phyloP scores from a whole-genome alignment of 2,113 vertebrate genomes.

The Morone chrysops region DNA sequence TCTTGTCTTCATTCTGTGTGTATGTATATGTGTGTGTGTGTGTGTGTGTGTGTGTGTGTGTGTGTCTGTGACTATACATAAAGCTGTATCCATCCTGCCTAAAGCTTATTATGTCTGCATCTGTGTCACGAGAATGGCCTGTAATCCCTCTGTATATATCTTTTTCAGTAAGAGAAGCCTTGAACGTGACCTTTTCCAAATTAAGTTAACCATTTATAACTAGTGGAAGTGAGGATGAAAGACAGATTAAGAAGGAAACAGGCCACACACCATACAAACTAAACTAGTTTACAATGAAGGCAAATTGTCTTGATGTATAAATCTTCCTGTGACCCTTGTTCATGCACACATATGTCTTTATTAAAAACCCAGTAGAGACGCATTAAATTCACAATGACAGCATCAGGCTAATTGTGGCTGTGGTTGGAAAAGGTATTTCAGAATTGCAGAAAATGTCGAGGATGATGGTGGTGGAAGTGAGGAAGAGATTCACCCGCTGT shows the following conservation, averaged over 20 bases:
- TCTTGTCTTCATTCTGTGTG: neutral
- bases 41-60: neutral
- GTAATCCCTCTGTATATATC: slow-evolving; percentile 16
- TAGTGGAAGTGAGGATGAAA: neutral
- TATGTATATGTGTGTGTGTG: neutral
- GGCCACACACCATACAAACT: neutral
- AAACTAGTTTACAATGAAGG: no score
- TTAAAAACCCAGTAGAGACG: neutral
- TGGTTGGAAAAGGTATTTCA: neutral
- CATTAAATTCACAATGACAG: neutral
- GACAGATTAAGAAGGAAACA: neutral
- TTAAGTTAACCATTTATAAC: slow-evolving; percentile 39
- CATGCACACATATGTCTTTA: no score
- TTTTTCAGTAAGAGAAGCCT: slow-evolving; percentile 13
- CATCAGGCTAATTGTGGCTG: neutral
- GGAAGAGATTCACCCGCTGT: neutral
- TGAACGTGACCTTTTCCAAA: slow-evolving; percentile 49
- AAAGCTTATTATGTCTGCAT: neutral
- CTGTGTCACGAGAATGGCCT: neutral
- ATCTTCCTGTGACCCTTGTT: neutral
- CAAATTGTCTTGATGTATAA: no score
- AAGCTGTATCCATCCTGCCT: neutral
- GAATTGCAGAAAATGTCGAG: neutral
- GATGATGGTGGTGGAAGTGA: neutral
- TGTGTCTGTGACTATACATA: neutral